A percentile compares a stretch with the other conserved stretches of the same genome.
Conservation (phyloP, 1,140 invertebrate species). For the Neodiprion fabricii region DNA sequence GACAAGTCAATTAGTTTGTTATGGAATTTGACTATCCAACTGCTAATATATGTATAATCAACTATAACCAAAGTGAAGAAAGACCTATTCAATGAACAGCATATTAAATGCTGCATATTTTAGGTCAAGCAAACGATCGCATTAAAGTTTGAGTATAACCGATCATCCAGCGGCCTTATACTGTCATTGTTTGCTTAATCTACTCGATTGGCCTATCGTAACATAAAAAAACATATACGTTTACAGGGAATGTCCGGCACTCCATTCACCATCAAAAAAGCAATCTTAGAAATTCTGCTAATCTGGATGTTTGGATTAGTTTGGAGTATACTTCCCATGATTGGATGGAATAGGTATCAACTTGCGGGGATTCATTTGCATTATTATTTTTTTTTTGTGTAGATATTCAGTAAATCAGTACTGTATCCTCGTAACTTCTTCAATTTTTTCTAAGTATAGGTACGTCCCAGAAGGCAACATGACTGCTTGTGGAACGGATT, state of each 20-base stretch:
- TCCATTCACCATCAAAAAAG: conserved; percentile 72
- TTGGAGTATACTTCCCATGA: conserved; percentile 74
- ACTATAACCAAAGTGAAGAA: too few species aligned
- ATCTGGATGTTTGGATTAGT: conserved; percentile 73
- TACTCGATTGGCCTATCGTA: not conserved
- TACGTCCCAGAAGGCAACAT: conserved; percentile 81
- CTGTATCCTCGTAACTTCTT: not conserved
- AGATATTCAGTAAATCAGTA: not conserved
- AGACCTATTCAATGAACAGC: too few species aligned
- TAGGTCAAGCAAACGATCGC: too few species aligned
- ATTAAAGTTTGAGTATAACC: too few species aligned
- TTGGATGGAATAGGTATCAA: conserved; percentile 71
- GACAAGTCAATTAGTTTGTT: too few species aligned
- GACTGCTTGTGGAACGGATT: conserved; percentile 82
- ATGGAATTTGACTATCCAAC: too few species aligned
- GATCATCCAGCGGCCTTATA: too few species aligned
- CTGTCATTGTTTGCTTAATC: too few species aligned
- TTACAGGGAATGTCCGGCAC: conserved; percentile 67
- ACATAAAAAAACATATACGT: too few species aligned
- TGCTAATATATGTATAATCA: too few species aligned
- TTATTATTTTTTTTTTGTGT: not conserved
- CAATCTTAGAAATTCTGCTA: conserved; percentile 70
- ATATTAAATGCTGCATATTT: too few species aligned
- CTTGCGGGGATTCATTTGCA: not conserved
- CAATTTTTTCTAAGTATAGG: conserved; percentile 32